Evolutionary conservation across 1,140 invertebrate genomes (phyloP).

Genomic region (Dreissena polymorpha): DNA sequence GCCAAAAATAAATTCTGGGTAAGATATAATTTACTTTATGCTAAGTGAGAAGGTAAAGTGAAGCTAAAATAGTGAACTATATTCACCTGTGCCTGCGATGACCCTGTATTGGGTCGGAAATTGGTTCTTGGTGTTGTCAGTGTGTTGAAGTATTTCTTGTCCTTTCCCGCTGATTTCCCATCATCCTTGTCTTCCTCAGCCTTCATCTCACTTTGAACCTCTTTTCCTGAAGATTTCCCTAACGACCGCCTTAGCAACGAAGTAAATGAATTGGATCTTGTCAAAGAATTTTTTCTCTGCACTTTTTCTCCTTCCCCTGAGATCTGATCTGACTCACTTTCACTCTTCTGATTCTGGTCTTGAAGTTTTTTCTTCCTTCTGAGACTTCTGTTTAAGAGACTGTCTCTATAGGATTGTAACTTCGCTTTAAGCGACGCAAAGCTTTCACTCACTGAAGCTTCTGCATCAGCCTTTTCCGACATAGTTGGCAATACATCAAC

Average conservation of each 20-base stretch:
- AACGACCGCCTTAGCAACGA: slow-evolving; percentile 47
- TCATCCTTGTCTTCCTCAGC: slow-evolving; percentile 50
- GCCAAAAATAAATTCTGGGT: too few species aligned
- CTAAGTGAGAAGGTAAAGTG: too few species aligned
- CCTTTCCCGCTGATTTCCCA: slow-evolving; percentile 24
- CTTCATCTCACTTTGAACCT: slow-evolving; percentile 27
- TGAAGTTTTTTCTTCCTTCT: slow-evolving; percentile 51
- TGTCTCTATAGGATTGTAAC: slow-evolving; percentile 73
- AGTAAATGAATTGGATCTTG: slow-evolving; percentile 68
- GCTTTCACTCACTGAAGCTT: slow-evolving; percentile 61
- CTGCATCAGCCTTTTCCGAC: slow-evolving; percentile 35
- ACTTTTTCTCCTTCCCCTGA: slow-evolving; percentile 38
- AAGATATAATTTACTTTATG: too few species aligned
- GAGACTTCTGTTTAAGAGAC: slow-evolving; percentile 65
- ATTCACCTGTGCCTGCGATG: slow-evolving; percentile 57
- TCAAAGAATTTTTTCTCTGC: slow-evolving; percentile 57
- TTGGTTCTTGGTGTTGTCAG: slow-evolving; percentile 62
- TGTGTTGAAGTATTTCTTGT: slow-evolving; percentile 59
- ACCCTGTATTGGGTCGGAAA: slow-evolving; percentile 63
- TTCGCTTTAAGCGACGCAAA: slow-evolving; percentile 75
- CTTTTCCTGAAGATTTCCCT: slow-evolving; percentile 33
- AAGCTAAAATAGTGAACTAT: too few species aligned
- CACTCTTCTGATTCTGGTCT: background rate
- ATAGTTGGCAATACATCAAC: slow-evolving; percentile 58
- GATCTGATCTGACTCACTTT: slow-evolving; percentile 36